Evolutionary conservation across 2,113 vertebrate species (phyloP).

Genomic region (Crypturellus undulatus): DNA sequence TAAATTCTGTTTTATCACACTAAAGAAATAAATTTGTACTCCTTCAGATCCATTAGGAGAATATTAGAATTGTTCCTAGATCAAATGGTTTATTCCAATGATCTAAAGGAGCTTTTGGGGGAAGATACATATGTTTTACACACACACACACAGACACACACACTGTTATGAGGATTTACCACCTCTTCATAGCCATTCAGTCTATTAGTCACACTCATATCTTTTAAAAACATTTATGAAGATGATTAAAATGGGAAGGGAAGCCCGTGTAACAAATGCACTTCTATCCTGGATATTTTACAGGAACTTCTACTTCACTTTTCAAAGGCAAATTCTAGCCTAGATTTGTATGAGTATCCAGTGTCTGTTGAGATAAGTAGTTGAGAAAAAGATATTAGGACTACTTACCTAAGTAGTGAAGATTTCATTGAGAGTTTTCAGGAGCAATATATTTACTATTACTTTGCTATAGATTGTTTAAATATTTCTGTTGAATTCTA

Average conservation of each 20-base stretch:
- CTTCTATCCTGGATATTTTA: not conserved
- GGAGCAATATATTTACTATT: fast-evolving
- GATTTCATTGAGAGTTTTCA: not conserved
- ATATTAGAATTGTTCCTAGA: not conserved
- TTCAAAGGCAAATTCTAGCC: not conserved
- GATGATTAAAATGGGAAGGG: not conserved
- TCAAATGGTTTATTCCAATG: not conserved
- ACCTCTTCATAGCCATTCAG: not conserved
- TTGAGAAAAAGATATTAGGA: not conserved
- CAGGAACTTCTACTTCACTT: not conserved
- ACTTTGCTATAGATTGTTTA: not conserved
- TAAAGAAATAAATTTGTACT: not conserved
- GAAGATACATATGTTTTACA: not conserved
- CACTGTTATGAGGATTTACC: not conserved
- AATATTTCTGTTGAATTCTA: not conserved
- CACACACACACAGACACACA: too few relatives aligned
- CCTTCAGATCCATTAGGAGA: not conserved
- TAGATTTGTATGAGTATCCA: not conserved
- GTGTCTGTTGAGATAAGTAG: not conserved
- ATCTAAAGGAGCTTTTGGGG: not conserved
- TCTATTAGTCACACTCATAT: not conserved
- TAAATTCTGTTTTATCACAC: not conserved
- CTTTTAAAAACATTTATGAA: not conserved
- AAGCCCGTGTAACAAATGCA: not conserved
- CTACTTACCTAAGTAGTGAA: not conserved